A percentile compares a stretch with the other conserved stretches of the same genome.
Conservation (phyloP, 1,140 invertebrate genomes). For the Zaprionus vittiger region DNA sequence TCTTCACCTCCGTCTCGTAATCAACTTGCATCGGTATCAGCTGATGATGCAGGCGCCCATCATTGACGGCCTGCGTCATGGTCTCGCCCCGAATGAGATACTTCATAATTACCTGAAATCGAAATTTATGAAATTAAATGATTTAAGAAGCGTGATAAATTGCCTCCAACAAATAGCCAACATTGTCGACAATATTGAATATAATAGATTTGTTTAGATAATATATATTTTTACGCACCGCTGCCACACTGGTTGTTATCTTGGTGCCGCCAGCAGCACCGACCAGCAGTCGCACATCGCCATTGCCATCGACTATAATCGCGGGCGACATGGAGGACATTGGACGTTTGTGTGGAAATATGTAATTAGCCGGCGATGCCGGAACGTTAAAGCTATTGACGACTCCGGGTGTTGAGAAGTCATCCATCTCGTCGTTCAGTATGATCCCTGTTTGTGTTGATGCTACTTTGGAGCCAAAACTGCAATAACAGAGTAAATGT, state of each 20-base stretch:
- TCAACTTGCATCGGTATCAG: constrained; percentile 92
- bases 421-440: constrained; percentile 98
- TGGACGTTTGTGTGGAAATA: constrained; percentile 93
- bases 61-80: constrained; percentile 92
- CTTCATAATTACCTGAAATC: constrained; percentile 87
- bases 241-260: constrained; percentile 92
- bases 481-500: constrained; percentile 81
- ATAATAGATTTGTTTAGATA: not conserved
- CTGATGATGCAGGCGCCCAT: constrained; percentile 96
- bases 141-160: not conserved
- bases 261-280: constrained; percentile 97
- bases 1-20: constrained; percentile 55
- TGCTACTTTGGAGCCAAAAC: constrained; percentile 91
- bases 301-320: constrained; percentile 91
- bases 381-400: constrained; percentile 92
- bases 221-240: constrained; percentile 40
- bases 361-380: constrained; percentile 92
- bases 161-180: not conserved
- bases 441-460: constrained; percentile 95
- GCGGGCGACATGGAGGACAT: constrained; percentile 97
- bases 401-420: constrained; percentile 94
- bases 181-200: not conserved
- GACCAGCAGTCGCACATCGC: constrained; percentile 91
- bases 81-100: constrained; percentile 89
- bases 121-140: not conserved